Evolutionary conservation across 2,797 vertebrate genomes (phyloP).

Genomic region (Myripristis jacobus): DNA sequence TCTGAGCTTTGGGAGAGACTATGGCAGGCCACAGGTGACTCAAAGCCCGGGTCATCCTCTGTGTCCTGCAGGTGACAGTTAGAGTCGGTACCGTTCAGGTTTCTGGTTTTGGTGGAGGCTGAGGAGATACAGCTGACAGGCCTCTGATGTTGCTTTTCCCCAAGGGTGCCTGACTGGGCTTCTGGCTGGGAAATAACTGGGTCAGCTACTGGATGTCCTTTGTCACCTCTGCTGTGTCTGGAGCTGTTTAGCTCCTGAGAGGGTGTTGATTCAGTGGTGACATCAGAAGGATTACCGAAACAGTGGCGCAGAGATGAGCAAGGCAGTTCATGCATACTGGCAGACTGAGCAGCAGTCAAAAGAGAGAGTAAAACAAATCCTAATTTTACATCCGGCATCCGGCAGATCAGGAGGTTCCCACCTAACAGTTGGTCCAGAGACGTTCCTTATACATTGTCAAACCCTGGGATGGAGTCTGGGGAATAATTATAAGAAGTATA

Average conservation of each 20-base stretch:
- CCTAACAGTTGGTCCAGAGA: background rate
- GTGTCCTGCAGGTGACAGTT: conserved; percentile 39
- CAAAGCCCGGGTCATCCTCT: conserved; percentile 36
- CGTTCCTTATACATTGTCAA: conserved; percentile 11
- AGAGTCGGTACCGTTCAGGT: conserved; percentile 64
- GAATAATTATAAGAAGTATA: background rate
- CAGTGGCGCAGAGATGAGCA: conserved; percentile 84
- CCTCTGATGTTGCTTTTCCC: conserved; percentile 51
- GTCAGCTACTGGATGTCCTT: conserved; percentile 34
- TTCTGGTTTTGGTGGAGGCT: conserved; percentile 42
- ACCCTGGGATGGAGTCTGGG: background rate
- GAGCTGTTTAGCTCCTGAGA: conserved; percentile 56
- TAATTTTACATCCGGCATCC: conserved; percentile 54
- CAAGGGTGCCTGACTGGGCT: conserved; percentile 8
- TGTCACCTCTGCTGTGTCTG: conserved; percentile 39
- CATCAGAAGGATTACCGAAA: conserved; percentile 81
- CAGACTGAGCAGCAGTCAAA: conserved; percentile 33
- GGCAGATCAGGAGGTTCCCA: conserved; percentile 19
- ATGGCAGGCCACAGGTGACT: conserved; percentile 36
- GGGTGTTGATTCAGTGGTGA: conserved; percentile 66
- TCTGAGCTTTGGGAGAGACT: conserved; percentile 66
- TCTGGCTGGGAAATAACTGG: conserved; percentile 77
- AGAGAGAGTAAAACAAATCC: conserved; percentile 27
- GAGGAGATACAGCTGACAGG: conserved; percentile 64
- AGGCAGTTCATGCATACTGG: conserved; percentile 82